phyloP scores from a whole-genome alignment of 2,888 invertebrate species.

The Ferrisia virgata region DNA sequence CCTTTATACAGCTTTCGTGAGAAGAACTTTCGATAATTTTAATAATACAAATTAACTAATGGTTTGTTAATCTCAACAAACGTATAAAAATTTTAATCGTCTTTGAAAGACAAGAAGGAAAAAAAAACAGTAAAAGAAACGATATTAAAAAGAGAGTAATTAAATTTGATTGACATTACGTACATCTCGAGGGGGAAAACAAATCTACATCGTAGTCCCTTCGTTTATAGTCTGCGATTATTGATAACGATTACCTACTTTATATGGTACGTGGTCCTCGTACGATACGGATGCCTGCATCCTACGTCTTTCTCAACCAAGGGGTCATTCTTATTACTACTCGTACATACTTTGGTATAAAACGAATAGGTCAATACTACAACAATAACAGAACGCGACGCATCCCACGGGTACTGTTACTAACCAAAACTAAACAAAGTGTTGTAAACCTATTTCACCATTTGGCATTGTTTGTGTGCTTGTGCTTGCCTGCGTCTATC shows the following conservation, averaged over 20 bases:
- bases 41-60: too few species aligned
- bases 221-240: background rate
- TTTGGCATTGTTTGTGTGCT: conserved; percentile 4
- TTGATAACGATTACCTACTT: background rate
- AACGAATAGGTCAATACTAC: conserved; percentile 33
- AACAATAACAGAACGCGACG: background rate
- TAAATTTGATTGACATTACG: background rate
- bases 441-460: conserved; percentile 30
- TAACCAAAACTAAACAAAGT: conserved; percentile 28
- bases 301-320: conserved; percentile 10
- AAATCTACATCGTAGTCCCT: background rate
- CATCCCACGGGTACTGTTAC: conserved; percentile 28
- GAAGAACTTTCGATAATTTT: too few species aligned
- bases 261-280: too few species aligned
- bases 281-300: background rate
- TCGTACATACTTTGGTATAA: too few species aligned
- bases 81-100: too few species aligned
- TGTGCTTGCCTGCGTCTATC: too few species aligned
- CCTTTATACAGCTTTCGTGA: too few species aligned
- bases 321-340: conserved; percentile 8
- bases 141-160: background rate
- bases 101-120: too few species aligned
- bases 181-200: background rate
- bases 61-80: too few species aligned
- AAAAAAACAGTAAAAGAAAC: too few species aligned